Conservation (phyloP, 1,140 invertebrate genomes). For the Leptinotarsa texana region DNA sequence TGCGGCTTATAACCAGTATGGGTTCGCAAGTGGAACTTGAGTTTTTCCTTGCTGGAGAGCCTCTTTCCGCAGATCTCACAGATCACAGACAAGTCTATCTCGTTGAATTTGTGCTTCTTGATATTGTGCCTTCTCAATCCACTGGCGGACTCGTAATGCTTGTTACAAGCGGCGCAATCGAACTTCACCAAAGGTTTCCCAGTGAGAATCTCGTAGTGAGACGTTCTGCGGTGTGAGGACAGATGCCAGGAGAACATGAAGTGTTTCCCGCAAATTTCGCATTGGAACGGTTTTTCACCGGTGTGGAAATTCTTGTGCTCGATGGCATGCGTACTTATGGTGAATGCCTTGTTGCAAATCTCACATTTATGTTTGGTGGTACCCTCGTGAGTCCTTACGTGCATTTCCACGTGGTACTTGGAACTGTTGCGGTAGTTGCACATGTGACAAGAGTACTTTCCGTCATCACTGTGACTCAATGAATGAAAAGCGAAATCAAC, state of each 20-base stretch:
- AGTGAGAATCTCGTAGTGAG: slow-evolving; percentile 50
- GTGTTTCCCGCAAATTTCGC: slow-evolving; percentile 64
- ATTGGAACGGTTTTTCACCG: slow-evolving; percentile 66
- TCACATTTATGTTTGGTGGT: slow-evolving; percentile 59
- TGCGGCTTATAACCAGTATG: slow-evolving; percentile 75
- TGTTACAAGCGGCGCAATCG: slow-evolving; percentile 47
- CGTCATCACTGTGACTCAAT: slow-evolving; percentile 50
- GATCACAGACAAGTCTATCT: slow-evolving; percentile 51
- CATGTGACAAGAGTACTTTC: slow-evolving; percentile 53
- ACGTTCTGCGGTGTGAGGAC: slow-evolving; percentile 46
- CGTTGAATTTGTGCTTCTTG: slow-evolving; percentile 43
- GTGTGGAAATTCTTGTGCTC: slow-evolving; percentile 62
- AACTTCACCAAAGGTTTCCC: slow-evolving; percentile 47
- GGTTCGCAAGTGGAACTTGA: slow-evolving; percentile 71
- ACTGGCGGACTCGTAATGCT: slow-evolving; percentile 49
- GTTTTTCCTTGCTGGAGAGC: slow-evolving; percentile 69
- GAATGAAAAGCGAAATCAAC: slow-evolving; percentile 47
- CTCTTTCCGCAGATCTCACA: slow-evolving; percentile 79
- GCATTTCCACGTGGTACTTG: slow-evolving; percentile 55
- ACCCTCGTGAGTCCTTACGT: slow-evolving; percentile 54
- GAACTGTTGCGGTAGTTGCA: slow-evolving; percentile 56
- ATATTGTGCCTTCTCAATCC: slow-evolving; percentile 46
- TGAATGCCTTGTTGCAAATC: slow-evolving; percentile 58
- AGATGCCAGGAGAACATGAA: slow-evolving; percentile 55
- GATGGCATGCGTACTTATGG: slow-evolving; percentile 57